phyloP scores from a whole-genome alignment of 2,113 vertebrate genomes.

The Azemiops feae region DNA sequence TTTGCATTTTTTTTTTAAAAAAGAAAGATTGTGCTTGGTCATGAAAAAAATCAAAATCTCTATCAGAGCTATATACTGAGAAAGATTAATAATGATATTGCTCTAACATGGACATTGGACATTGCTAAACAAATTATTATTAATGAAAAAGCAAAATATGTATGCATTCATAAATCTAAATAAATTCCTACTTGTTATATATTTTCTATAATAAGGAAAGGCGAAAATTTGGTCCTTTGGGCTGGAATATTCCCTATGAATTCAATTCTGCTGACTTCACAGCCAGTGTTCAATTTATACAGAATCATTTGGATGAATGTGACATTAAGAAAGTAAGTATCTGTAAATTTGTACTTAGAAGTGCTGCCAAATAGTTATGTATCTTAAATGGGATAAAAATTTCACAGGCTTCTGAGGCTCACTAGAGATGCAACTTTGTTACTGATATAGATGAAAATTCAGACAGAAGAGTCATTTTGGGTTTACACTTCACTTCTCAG shows the following conservation, averaged over 20 bases:
- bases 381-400: not conserved
- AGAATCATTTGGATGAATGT: constrained; percentile 76
- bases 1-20: not conserved
- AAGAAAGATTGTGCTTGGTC: not conserved
- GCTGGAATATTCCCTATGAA: constrained; percentile 81
- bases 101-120: not conserved
- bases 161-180: not conserved
- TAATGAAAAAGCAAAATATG: not conserved
- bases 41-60: not conserved
- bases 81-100: not conserved
- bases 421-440: not conserved
- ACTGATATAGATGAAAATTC: not conserved
- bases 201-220: constrained; percentile 69
- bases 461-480: not conserved
- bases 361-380: not conserved
- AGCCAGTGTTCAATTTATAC: constrained; percentile 76
- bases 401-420: not conserved
- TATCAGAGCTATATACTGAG: not conserved
- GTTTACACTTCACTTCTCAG: not conserved
- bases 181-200: constrained; percentile 17
- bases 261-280: constrained; percentile 77
- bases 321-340: constrained; percentile 74
- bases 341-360: not conserved
- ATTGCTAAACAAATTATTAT: not conserved
- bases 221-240: constrained; percentile 77